Percentiles rank a stretch among this genome's conserved stretches.
These are phyloP conservation scores for Muntiacus reevesi DNA, from an alignment of 2,113 vertebrate genomes.

Conservation along the genomic window DNA sequence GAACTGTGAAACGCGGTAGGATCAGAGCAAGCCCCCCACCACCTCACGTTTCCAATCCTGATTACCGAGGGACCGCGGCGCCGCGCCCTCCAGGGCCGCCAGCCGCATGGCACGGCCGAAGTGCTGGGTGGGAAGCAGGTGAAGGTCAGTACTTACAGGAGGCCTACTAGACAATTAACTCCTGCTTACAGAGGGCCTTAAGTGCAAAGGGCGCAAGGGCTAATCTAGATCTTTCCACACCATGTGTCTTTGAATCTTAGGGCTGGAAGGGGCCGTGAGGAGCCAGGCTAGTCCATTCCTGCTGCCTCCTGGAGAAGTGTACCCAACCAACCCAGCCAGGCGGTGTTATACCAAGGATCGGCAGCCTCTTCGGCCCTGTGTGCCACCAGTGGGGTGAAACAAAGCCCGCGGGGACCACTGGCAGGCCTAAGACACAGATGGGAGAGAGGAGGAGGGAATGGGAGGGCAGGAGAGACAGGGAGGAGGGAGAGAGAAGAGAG, in stretches of 20 bases:
- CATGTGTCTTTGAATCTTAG: conserved; percentile 67
- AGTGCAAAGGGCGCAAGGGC: conserved; percentile 47
- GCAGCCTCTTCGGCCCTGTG: conserved; percentile 78
- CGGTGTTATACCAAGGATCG: conserved; percentile 74
- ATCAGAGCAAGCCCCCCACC: neutral
- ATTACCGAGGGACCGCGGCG: neutral
- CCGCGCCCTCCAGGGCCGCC: conserved; percentile 19
- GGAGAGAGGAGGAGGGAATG: conserved; percentile 65
- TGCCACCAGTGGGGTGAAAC: conserved; percentile 77
- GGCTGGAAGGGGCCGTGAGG: conserved; percentile 59
- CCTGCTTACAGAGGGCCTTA: conserved; percentile 43
- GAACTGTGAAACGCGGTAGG: neutral
- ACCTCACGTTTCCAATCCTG: neutral
- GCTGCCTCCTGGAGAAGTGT: conserved; percentile 55
- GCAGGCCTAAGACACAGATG: conserved; percentile 75
- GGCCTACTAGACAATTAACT: conserved; percentile 47
- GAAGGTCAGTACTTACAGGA: conserved; percentile 53
- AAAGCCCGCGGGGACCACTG: conserved; percentile 77
- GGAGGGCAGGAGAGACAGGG: conserved; percentile 76
- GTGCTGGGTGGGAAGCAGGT: neutral
- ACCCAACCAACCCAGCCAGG: conserved; percentile 73
- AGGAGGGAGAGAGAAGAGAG: conserved; percentile 71
- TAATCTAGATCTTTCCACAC: conserved; percentile 65
- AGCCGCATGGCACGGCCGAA: neutral
- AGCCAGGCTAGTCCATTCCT: conserved; percentile 67